These are phyloP conservation scores for Aleiodes testaceus DNA, from an alignment of 2,888 invertebrate species.

Conservation along the genomic window DNA sequence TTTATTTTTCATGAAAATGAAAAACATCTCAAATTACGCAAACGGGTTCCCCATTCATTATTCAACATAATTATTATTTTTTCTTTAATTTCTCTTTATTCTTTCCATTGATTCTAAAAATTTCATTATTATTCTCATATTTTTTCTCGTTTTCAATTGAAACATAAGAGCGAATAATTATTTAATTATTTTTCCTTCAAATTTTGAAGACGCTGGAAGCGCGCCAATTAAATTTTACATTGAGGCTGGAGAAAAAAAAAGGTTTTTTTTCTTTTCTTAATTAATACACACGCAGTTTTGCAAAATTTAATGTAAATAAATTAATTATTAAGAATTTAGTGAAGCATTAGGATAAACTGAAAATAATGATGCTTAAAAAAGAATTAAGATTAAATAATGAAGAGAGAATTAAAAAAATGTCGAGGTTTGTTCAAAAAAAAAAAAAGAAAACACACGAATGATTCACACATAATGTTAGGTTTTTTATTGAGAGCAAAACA, in stretches of 20 bases:
- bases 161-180: too few species aligned
- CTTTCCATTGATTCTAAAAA: not conserved
- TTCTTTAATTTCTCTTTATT: too few species aligned
- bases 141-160: too few species aligned
- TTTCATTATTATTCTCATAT: too few species aligned
- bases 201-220: not conserved
- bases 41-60: too few species aligned
- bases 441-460: slow-evolving; percentile 29
- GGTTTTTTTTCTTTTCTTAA: slow-evolving; percentile 26
- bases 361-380: slow-evolving; percentile 32
- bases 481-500: slow-evolving; percentile 64
- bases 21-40: too few species aligned
- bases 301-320: slow-evolving; percentile 9
- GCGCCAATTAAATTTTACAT: slow-evolving; percentile 20
- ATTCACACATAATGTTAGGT: slow-evolving; percentile 54
- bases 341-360: slow-evolving; percentile 17
- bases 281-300: slow-evolving; percentile 13
- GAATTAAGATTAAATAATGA: slow-evolving; percentile 12
- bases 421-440: slow-evolving; percentile 38
- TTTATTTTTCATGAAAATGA: too few species aligned
- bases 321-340: slow-evolving; percentile 7
- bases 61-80: too few species aligned
- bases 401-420: slow-evolving; percentile 42
- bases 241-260: slow-evolving; percentile 25
- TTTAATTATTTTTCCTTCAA: not conserved